Evolutionary conservation across 2,888 invertebrate species (phyloP), one percentile per base, ranked within the genome.

Genomic region (Diplolepis rosae): DNA sequence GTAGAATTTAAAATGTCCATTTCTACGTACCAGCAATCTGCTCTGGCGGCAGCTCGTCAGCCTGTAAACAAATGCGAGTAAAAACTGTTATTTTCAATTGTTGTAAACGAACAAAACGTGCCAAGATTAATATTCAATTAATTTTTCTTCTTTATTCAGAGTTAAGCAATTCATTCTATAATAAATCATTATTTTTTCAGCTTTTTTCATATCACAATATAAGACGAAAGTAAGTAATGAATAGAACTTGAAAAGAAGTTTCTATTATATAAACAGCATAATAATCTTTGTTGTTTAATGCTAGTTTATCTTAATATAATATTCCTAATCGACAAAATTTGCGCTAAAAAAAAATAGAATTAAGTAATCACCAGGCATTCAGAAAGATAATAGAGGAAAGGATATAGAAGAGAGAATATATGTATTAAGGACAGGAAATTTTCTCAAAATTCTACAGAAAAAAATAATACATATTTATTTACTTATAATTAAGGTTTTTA

Each of bases 1-100:
- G 15, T 48, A 56, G 45, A 52, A 56, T 66, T 65, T 7, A 56
- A 35, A 15, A 50, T 56, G 15, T 48, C 45, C 24, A 65, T 69
- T 61, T 22, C 50, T 82, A 92, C 94, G 92, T 92, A 96, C 95
- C 95, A 89, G 95, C 95, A 86, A 96, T 93, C 91, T 96, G 96
- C 92, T 96, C 96, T 90, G 96, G 92, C 74, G 96, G 96, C 87
- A 96, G 93, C 91, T 96, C 96, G 90, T 96, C 95, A 87, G 93
- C 95, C 95, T 96, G 92, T 78, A 92, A 92, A 84, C 67, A 73
- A 72, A 74, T 66, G 48, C 3, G 48, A 61, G 30, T 45, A 67
- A 61, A 68, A 7, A 68, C 27, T 24, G 67, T 66, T 18, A 51
- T 52, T 66, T 27, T 9, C 69, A 2, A 30, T 73, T 70, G 56